These are phyloP conservation scores for Camponotus vicinus DNA, from an alignment of 1,140 invertebrate genomes.

Conservation along the genomic window DNA sequence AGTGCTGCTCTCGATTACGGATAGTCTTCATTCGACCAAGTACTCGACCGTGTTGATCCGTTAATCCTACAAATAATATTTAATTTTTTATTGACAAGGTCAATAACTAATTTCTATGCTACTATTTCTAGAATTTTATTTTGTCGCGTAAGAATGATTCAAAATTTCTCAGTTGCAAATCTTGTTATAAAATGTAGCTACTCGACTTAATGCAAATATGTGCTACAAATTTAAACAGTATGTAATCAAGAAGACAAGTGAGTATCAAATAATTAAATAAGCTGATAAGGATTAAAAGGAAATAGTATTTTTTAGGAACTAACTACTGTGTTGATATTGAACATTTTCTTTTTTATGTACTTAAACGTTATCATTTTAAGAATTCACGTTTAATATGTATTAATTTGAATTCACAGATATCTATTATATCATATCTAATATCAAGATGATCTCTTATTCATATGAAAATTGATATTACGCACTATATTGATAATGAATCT, in stretches of 20 bases:
- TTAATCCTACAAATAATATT: constrained; percentile 41
- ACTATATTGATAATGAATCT: not conserved
- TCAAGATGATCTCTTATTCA: not conserved
- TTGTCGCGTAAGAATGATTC: constrained; percentile 12
- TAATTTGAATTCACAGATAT: not conserved
- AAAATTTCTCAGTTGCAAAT: constrained; percentile 9
- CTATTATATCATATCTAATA: not conserved
- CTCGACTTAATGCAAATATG: constrained; percentile 26
- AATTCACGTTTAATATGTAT: not conserved
- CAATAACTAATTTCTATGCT: not conserved
- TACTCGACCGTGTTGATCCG: constrained; percentile 61
- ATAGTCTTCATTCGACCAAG: constrained; percentile 68
- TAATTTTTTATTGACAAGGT: not conserved
- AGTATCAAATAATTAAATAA: constrained; percentile 36
- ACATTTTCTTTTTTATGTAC: not conserved
- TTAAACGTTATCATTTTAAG: not conserved
- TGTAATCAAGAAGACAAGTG: constrained; percentile 35
- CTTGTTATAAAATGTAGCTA: constrained; percentile 27
- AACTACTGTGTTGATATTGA: not conserved
- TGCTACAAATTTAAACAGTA: not conserved
- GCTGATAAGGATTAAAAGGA: constrained; percentile 28
- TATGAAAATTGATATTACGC: not conserved
- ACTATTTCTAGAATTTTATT: constrained; percentile 3
- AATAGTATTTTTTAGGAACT: not conserved
- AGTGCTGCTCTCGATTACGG: constrained; percentile 57